Evolutionary conservation across 1,140 invertebrate genomes (phyloP).

Genomic region (Prorops nasuta): DNA sequence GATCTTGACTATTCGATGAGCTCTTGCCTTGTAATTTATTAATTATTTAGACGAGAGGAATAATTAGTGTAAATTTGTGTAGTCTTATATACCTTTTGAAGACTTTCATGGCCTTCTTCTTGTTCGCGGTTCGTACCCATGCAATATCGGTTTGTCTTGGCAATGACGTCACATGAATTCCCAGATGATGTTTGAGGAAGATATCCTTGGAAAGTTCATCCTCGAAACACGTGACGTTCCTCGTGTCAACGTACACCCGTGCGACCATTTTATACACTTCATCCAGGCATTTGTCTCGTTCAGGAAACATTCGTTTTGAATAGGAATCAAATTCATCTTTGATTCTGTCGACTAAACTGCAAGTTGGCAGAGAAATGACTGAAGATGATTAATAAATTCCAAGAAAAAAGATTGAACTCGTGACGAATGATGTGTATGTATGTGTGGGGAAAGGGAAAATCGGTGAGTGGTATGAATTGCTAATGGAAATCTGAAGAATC

Average conservation of each 20-base stretch:
- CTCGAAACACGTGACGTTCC: conserved; percentile 26
- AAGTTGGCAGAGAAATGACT: too few species aligned
- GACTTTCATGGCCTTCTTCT: conserved; percentile 18
- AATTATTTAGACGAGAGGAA: too few species aligned
- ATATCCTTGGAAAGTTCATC: conserved; percentile 9
- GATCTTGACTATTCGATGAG: neutral
- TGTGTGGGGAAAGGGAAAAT: too few species aligned
- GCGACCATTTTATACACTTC: conserved; percentile 36
- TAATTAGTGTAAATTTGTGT: conserved; percentile 4
- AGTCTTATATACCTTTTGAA: conserved; percentile 24
- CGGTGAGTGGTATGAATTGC: too few species aligned
- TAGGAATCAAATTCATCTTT: conserved; percentile 38
- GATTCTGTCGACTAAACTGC: conserved; percentile 26
- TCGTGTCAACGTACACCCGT: conserved; percentile 35
- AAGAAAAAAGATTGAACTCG: too few species aligned
- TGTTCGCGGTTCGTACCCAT: conserved; percentile 26
- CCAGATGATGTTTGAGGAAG: conserved; percentile 38
- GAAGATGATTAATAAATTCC: too few species aligned
- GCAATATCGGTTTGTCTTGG: conserved; percentile 39
- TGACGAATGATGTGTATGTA: too few species aligned
- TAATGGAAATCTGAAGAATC: too few species aligned
- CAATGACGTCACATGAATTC: conserved; percentile 23
- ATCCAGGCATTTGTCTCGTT: conserved; percentile 31
- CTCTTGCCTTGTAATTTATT: neutral
- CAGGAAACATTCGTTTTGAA: conserved; percentile 26